Evolutionary conservation across 2,113 vertebrate genomes (phyloP), one percentile per base, ranked within the genome.

Genomic region (Nicator chloris): DNA sequence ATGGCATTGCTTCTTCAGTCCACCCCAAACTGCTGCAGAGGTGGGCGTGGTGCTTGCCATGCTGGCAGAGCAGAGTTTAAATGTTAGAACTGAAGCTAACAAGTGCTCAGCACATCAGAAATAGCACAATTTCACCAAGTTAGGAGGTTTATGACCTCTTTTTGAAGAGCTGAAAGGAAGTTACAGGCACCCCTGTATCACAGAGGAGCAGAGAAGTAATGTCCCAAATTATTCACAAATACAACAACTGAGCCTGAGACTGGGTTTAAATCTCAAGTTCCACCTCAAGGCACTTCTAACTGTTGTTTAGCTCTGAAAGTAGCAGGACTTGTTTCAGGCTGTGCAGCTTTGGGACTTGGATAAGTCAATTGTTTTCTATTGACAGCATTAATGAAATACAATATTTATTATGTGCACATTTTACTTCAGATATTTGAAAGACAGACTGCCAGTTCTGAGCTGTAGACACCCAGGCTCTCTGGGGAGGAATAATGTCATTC

Each of bases 401-500:
- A 0, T 86, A 81, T 81, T 93, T 83, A 39, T 94, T 84, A 35
- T 5, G 47, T 44, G 47, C 59, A 21, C 10, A 31, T 85, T 95
- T 66, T 37, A 15, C 53, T 91, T 66, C 27, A 61, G 78, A 69
- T 91, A 63, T 77, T 80, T 91, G 69, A 81, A 88, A 82, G 75
- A 82, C 53, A 50, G 28, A 11, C 51, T 95, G 93, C 87, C 92
- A 93, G 17, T 44, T 83, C 45, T 31, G 64, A 78, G 79, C 85
- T 90, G 95, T 80, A 94, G 94, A 88, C 93, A 95, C 86, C 85
- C 90, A 64, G 64, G 75, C 71, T 82, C 87, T 95, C 88, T 44
- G 37, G 93, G 92, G 93, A 95, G 20, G 60, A 85, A 91, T 93
- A 91, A 88, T 87, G 93, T 94, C 87, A 95, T 82, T 88, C 72